Conservation (phyloP, 2,113 vertebrate genomes). For the Ctenodactylus gundi region DNA sequence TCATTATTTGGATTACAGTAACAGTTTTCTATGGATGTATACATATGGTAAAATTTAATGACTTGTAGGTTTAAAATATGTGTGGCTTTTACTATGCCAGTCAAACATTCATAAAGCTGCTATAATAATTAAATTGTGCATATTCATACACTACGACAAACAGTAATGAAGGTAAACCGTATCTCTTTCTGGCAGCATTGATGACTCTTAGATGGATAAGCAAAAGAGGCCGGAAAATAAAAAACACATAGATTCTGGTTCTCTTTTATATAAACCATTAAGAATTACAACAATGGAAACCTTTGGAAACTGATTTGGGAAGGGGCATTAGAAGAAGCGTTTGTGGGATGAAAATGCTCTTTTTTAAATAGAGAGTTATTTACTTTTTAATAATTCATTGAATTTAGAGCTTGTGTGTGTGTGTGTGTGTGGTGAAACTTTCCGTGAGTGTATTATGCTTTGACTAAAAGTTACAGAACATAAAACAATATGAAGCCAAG, state of each 20-base stretch:
- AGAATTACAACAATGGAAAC: neutral
- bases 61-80: neutral
- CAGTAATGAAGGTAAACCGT: neutral
- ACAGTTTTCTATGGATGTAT: neutral
- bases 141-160: neutral
- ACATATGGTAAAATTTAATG: neutral
- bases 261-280: no score
- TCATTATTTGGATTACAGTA: neutral
- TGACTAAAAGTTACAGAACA: neutral
- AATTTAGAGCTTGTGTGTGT: neutral
- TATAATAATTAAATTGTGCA: neutral
- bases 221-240: neutral
- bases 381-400: neutral
- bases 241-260: neutral
- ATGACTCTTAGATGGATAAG: neutral
- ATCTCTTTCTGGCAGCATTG: neutral
- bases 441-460: neutral
- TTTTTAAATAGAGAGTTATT: neutral
- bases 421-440: neutral
- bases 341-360: neutral
- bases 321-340: neutral
- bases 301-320: neutral
- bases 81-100: neutral
- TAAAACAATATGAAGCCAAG: neutral
- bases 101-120: neutral